Percentiles rank a stretch among this genome's conserved stretches.
Evolutionary conservation across 2,888 invertebrate species (phyloP).

Genomic region (Drosophila demipolita): DNA sequence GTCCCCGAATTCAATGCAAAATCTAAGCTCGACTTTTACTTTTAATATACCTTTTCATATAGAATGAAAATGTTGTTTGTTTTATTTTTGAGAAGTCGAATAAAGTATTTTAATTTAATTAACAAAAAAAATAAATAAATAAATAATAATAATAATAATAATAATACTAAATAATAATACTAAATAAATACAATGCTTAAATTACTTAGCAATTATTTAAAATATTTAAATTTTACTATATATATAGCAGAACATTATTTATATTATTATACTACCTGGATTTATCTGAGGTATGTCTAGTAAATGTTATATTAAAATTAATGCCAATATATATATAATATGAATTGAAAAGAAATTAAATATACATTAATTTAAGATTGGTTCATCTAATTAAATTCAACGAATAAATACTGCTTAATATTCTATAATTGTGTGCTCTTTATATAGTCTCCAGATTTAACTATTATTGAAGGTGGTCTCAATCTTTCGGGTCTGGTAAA

Average conservation of each 20-base stretch:
- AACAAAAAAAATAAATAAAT: background rate
- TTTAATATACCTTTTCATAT: background rate
- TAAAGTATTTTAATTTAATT: background rate
- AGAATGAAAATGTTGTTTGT: background rate
- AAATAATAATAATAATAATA: too few relatives aligned
- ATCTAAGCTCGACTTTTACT: background rate
- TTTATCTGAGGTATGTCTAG: background rate
- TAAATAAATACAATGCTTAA: too few relatives aligned
- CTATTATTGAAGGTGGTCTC: too few relatives aligned
- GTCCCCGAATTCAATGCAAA: background rate
- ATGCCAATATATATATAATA: too few relatives aligned
- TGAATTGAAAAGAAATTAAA: too few relatives aligned
- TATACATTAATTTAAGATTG: too few relatives aligned
- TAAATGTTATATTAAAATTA: background rate
- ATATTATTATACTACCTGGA: too few relatives aligned
- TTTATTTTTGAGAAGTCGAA: background rate
- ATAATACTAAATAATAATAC: too few relatives aligned
- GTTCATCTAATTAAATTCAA: background rate
- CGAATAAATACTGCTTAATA: background rate
- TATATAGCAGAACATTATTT: too few relatives aligned
- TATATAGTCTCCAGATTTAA: background rate
- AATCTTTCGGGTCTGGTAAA: too few relatives aligned
- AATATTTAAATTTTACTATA: background rate
- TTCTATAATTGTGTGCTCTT: background rate
- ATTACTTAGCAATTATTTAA: background rate